Base-by-base conservation (phyloP, 53 echinoderm and acorn worm genomes). In the Crossaster papposus region DNA sequence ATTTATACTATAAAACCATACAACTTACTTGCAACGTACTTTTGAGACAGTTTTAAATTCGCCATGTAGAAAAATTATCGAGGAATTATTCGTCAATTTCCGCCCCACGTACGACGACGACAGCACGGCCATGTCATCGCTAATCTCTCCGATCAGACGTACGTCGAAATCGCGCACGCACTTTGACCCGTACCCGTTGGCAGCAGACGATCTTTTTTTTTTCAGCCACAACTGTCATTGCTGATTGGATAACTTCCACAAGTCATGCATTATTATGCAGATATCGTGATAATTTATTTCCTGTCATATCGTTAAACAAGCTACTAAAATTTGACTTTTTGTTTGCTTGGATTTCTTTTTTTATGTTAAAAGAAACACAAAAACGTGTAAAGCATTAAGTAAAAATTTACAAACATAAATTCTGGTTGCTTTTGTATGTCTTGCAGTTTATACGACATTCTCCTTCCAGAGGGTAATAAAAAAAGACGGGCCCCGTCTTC, bases 111-210 rank as follows among this genome's bases (percentile, higher is more conserved):
- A 32, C 84, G 84, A 72, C 84, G 54, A 24, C 22, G 44, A 51
- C 62, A 55, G 87, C 87, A 75, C 55, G 76, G 54, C 87, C 87
- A 87, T 87, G 87, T 87, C 87, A 87, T 87, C 87, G 87, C 33
- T 87, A 6, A 22, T 77, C 36, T 77, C 36, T 52, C 11, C 18
- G 65, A 34, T 76, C 35, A 9, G 30, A 87, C 77, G 35, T 53
- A 63, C 55, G 44, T 9, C 44, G 75, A 77, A n/a, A n/a, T n/a
- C n/a, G n/a, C n/a, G n/a, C 76, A 77, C 87, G 87, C 87, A 75
- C 87, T 87, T 87, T 87, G 87, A 87, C 87, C 87, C 55, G 77
- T 76, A 87, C 87, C 87, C 55, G 77, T 76, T 87, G 87, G 87
- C 87, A 87, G 72, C 84, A 72, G 87, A 87, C 87, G 87, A 76